Evolutionary conservation across 2,113 vertebrate species (phyloP).

Genomic region (Melanerpes formicivorus): DNA sequence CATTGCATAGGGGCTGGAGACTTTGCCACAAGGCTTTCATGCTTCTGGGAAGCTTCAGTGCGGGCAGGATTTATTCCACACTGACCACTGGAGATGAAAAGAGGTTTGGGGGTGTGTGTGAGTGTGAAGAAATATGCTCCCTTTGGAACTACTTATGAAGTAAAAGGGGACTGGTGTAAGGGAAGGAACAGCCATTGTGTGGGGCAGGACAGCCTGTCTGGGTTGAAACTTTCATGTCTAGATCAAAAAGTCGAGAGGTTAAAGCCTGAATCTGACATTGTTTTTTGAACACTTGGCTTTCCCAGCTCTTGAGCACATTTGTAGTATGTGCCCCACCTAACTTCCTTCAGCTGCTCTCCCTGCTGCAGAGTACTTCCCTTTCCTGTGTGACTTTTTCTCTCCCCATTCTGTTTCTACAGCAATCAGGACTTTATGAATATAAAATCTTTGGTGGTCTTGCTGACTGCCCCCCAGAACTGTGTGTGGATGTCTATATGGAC

Average conservation of each 20-base stretch:
- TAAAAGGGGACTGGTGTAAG: neutral
- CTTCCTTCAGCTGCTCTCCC: constrained; percentile 55
- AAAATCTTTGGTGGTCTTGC: constrained; percentile 86
- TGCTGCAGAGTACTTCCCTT: constrained; percentile 46
- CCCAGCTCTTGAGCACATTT: constrained; percentile 17
- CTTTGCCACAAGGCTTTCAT: neutral
- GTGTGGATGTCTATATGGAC: constrained; percentile 92
- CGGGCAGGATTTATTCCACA: neutral
- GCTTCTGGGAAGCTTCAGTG: neutral
- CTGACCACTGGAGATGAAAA: neutral
- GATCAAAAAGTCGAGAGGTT: constrained; percentile 27
- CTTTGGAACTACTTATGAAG: neutral
- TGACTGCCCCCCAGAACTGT: constrained; percentile 77
- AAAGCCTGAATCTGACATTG: constrained; percentile 38
- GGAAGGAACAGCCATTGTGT: constrained; percentile 30
- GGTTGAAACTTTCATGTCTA: constrained; percentile 33
- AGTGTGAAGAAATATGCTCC: neutral
- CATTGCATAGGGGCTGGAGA: neutral
- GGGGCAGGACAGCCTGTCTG: constrained; percentile 8
- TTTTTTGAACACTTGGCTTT: constrained; percentile 49
- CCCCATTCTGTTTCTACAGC: constrained; percentile 73
- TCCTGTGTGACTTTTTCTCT: constrained; percentile 52
- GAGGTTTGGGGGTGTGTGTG: rapidly evolving
- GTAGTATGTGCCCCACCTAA: constrained; percentile 57
- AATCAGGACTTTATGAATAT: constrained; percentile 89